Base-by-base conservation (phyloP, 2,797 vertebrate species). In the Crenuchus spilurus region DNA sequence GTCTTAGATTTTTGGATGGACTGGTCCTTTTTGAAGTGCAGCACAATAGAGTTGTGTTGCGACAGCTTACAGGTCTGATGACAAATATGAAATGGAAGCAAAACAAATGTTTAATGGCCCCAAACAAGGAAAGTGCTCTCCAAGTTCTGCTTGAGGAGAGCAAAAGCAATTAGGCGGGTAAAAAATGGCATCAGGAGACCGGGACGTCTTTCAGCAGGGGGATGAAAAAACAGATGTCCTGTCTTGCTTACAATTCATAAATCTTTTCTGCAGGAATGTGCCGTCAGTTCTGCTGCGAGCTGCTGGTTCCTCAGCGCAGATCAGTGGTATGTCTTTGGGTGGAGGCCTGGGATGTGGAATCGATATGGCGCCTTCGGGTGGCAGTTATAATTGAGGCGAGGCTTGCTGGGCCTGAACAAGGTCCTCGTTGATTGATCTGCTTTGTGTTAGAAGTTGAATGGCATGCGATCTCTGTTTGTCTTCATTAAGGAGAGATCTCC, bases 161-260 rank as follows among this genome's bases (percentile, higher is more conserved):
- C 37, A 72, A 75, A 78, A 76, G 71, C 72, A 84, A 81, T 84
- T 80, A 79, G 75, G 81, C 67, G 51, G 61, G 81, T 74, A 82
- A 83, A 75, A 78, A 71, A 65, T 73, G 55, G 48, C 70, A 72
- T 61, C 71, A 49, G 31, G 80, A 76, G 75, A 79, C 72, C 44
- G 33, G 74, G 81, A 76, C 68, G 70, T 83, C 78, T 82, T 80
- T 84, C 58, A 81, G 70, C 75, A 61, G 69, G 24, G 41, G 69
- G 75, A 75, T 73, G 70, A 70, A 83, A 83, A 85, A 84, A 80
- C 82, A 85, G 81, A 85, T 78, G 82, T 79, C 64, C 51, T 68
- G 68, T 75, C 81, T 80, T 71, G 55, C 71, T 74, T 62, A 69
- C 72, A 78, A 82, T 75, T 84, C 75, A 85, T 82, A 81, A 85